A percentile compares a stretch with the other conserved stretches of the same genome.
Evolutionary conservation across 2,888 invertebrate species (phyloP).

Genomic region (Chaitophorus viminalis): DNA sequence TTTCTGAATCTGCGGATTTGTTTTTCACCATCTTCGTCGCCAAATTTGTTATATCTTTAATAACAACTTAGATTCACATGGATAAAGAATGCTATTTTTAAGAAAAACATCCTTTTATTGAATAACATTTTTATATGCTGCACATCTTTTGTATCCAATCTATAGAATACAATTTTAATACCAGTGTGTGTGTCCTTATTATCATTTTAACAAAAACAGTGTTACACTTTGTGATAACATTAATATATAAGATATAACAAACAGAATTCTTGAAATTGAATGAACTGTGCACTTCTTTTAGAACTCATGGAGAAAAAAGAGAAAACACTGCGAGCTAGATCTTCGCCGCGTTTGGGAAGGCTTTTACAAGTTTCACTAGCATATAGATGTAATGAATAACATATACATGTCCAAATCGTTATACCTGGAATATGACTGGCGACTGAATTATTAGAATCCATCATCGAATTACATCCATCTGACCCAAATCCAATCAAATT

Average conservation of each 20-base stretch:
- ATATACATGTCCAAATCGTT: slow-evolving; percentile 14
- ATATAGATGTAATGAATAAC: slow-evolving; percentile 36
- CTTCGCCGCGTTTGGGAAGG: slow-evolving; percentile 66
- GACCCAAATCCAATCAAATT: slow-evolving; percentile 42
- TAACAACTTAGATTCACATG: too few relatives aligned
- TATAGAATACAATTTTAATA: too few relatives aligned
- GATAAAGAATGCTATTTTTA: too few relatives aligned
- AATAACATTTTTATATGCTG: too few relatives aligned
- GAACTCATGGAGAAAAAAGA: slow-evolving; percentile 64
- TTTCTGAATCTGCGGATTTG: neutral
- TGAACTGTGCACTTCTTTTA: slow-evolving; percentile 64
- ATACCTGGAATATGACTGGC: slow-evolving; percentile 2
- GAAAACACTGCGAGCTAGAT: slow-evolving; percentile 66
- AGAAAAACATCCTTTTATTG: too few relatives aligned
- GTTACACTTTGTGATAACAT: too few relatives aligned
- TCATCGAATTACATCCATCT: slow-evolving; percentile 37
- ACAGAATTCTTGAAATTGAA: slow-evolving; percentile 64
- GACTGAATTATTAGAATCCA: slow-evolving; percentile 42
- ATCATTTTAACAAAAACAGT: too few relatives aligned
- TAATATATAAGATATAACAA: too few relatives aligned
- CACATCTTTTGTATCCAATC: too few relatives aligned
- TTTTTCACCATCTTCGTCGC: too few relatives aligned
- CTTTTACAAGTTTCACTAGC: slow-evolving; percentile 33
- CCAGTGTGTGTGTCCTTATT: too few relatives aligned
- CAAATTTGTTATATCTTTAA: too few relatives aligned